Evolutionary conservation across 1,140 invertebrate species (phyloP).

Genomic region (Nephila pilipes): DNA sequence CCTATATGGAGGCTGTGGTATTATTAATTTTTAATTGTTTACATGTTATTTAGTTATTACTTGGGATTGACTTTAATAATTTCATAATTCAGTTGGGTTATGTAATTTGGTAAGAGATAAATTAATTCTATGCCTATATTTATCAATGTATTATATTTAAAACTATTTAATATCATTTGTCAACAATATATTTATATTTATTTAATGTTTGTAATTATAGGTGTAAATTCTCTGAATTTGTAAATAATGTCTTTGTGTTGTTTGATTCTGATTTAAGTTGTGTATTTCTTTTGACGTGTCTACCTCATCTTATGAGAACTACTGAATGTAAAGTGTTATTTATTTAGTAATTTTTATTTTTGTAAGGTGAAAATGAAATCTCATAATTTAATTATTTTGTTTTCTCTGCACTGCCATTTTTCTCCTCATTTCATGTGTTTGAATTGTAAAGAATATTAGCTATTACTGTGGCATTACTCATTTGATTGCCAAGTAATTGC

Average conservation of each 20-base stretch:
- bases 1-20: conserved; percentile 27
- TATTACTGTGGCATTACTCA: conserved; percentile 4
- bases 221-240: conserved; percentile 41
- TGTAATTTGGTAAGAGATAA: not conserved
- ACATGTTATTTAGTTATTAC: not conserved
- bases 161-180: conserved; percentile 9
- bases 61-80: not conserved
- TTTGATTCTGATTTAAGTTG: not conserved
- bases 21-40: conserved; percentile 30
- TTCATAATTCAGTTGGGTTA: not conserved
- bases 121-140: conserved; percentile 15
- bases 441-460: not conserved
- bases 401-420: conserved; percentile 66
- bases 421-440: conserved; percentile 35
- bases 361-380: conserved; percentile 41
- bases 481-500: not conserved
- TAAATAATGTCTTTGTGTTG: conserved; percentile 53
- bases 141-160: not conserved
- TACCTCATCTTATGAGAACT: conserved; percentile 64
- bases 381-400: conserved; percentile 20
- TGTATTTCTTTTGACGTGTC: conserved; percentile 48
- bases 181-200: conserved; percentile 31
- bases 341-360: conserved; percentile 41
- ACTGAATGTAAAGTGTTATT: conserved; percentile 30
- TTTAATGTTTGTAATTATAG: conserved; percentile 30